Conservation (phyloP, 2,113 vertebrate species). For the Scolopax mira region DNA sequence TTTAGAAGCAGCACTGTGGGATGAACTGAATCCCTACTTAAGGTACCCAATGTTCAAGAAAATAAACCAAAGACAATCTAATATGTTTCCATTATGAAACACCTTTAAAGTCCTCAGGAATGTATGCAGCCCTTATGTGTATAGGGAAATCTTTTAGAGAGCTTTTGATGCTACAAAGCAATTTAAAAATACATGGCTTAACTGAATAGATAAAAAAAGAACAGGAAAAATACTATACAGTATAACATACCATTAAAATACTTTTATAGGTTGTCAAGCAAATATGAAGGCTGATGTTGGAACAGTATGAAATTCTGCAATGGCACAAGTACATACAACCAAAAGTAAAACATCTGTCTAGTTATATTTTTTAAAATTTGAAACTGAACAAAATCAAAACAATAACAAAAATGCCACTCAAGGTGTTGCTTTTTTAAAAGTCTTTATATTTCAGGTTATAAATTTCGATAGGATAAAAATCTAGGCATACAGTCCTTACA, state of each 20-base stretch:
- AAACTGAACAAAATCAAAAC: not conserved
- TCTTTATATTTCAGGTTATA: too few species aligned
- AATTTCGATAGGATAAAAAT: not conserved
- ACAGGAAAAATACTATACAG: not conserved
- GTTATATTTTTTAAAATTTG: not conserved
- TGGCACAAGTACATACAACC: not conserved
- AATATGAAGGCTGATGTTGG: not conserved
- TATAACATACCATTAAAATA: not conserved
- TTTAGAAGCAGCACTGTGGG: not conserved
- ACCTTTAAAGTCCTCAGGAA: not conserved
- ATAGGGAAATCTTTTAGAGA: not conserved
- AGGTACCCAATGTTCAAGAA: not conserved
- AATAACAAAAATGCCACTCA: rapidly evolving
- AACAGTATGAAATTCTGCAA: not conserved
- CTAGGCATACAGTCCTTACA: not conserved
- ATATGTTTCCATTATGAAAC: not conserved
- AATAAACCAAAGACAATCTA: not conserved
- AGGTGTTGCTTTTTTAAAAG: not conserved
- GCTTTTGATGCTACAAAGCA: not conserved
- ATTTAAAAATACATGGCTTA: not conserved
- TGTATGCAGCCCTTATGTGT: not conserved
- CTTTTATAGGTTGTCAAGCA: not conserved
- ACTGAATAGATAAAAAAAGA: not conserved
- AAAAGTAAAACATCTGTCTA: not conserved
- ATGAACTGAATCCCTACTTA: not conserved